Conservation (phyloP, 1,140 invertebrate species). For the Drosophila ercepeae region DNA sequence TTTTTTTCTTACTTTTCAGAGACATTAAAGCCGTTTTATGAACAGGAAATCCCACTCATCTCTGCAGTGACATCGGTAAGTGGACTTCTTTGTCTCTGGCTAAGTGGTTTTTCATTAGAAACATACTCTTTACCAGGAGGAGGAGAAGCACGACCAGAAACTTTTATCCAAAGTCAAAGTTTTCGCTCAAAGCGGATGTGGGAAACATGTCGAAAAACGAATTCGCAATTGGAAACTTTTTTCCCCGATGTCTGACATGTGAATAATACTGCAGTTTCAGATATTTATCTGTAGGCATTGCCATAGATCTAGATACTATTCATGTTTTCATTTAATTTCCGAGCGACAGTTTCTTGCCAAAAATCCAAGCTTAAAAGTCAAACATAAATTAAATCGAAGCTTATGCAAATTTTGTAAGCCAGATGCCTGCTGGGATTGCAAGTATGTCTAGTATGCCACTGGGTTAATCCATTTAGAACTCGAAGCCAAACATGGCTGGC, state of each 20-base stretch:
- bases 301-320: too few species aligned
- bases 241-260: too few species aligned
- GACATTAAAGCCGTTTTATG: slow-evolving; percentile 37
- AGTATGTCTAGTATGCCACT: slow-evolving; percentile 16
- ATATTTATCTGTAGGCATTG: too few species aligned
- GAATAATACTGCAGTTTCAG: too few species aligned
- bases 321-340: too few species aligned
- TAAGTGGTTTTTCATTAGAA: slow-evolving; percentile 77
- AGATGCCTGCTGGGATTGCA: slow-evolving; percentile 42
- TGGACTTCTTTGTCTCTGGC: slow-evolving; percentile 60
- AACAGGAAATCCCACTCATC: slow-evolving; percentile 10
- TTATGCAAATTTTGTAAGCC: slow-evolving; percentile 58
- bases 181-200: slow-evolving; percentile 38
- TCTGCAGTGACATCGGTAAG: slow-evolving; percentile 42
- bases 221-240: slow-evolving; percentile 69
- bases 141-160: slow-evolving; percentile 21
- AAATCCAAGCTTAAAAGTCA: neutral
- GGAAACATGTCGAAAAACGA: slow-evolving; percentile 33
- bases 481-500: slow-evolving; percentile 43
- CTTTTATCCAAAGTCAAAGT: slow-evolving; percentile 43
- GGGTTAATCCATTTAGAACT: slow-evolving; percentile 51
- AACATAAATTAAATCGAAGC: slow-evolving; percentile 21
- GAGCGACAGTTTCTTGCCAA: too few species aligned
- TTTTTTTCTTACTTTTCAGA: slow-evolving; percentile 27
- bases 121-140: slow-evolving; percentile 23